Base-by-base conservation (phyloP, 2,113 vertebrate species). In the Piaya cayana region DNA sequence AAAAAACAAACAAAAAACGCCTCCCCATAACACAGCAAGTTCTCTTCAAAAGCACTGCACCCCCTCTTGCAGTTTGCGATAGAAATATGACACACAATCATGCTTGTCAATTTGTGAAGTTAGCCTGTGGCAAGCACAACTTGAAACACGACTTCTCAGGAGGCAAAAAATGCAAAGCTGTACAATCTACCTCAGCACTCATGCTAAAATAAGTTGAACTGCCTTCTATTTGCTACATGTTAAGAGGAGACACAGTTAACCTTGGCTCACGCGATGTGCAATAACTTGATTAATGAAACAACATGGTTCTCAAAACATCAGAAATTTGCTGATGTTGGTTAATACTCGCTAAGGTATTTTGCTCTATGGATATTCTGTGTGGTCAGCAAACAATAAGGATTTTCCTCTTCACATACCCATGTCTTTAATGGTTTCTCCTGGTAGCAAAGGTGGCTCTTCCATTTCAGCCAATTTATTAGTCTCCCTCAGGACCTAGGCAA, bases 351-450 rank as follows among this genome's bases (percentile, higher is more conserved):
- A 53, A 68, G 56, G 22, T 49, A 60, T 47, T 92, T 60, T 70
- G 20, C 34, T 62, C 10, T n/a, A 9, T 17, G 25, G 55, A 36
- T 29, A 63, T 36, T 84, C 37, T 81, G 37, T 21, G 56, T 34
- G 79, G 19, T 71, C 67, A 91, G 30, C 27, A 85, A 74, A 58
- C 22, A 87, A 60, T 8, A 82, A 63, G 12, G 34, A 82, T 93
- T 84, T 90, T 76, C 34, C 53, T 42, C 37, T 86, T 88, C 84
- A 97, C 98, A 3, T 96, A 98, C 98, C 98, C 98, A 98, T 98
- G 77, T 99, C 99, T 96, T 99, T 99, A 84, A 99, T 98, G 14
- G 97, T 98, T 97, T 99, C 99, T 95, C 98, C 99, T 37, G 98
- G 99, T 68, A 99, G 98, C 93, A 99, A 97, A 80, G 98, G 98